These are phyloP conservation scores for Margarornis squamiger DNA, from an alignment of 2,797 vertebrate genomes.

Conservation along the genomic window DNA sequence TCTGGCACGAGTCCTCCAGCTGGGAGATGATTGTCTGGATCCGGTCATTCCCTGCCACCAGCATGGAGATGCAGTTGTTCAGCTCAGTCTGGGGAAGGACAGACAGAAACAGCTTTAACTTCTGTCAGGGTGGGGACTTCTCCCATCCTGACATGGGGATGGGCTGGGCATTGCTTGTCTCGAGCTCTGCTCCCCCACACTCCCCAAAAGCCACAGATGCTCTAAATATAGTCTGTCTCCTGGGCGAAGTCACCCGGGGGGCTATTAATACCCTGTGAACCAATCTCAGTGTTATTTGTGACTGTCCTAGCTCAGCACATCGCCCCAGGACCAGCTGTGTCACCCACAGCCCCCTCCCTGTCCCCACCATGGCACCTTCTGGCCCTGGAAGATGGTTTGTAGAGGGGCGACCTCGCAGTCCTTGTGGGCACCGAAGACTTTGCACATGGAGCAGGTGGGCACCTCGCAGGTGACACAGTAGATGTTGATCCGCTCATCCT, in stretches of 20 bases:
- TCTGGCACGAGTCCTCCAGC: slow-evolving; percentile 88
- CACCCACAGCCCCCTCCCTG: neutral
- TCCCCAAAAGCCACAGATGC: neutral
- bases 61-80: slow-evolving; percentile 90
- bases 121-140: accelerated
- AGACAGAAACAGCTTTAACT: neutral
- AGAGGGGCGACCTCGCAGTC: slow-evolving; percentile 93
- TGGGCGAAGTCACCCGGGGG: slow-evolving; percentile 51
- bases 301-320: slow-evolving; percentile 57
- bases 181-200: neutral
- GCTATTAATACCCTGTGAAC: slow-evolving; percentile 35
- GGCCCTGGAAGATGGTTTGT: slow-evolving; percentile 84
- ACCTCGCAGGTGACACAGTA: slow-evolving; percentile 91
- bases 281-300: slow-evolving; percentile 33
- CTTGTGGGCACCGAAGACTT: slow-evolving; percentile 93
- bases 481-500: slow-evolving; percentile 95
- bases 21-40: slow-evolving; percentile 90
- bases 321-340: neutral
- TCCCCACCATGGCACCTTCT: slow-evolving; percentile 77
- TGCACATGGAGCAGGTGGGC: slow-evolving; percentile 97
- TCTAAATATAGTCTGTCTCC: slow-evolving; percentile 73
- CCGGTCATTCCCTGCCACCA: slow-evolving; percentile 89
- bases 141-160: accelerated
- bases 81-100: slow-evolving; percentile 77
- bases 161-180: neutral